A percentile compares a stretch with the other conserved stretches of the same genome.
phyloP scores from a whole-genome alignment of 2,113 vertebrate genomes.

The Ramphastos sulfuratus region DNA sequence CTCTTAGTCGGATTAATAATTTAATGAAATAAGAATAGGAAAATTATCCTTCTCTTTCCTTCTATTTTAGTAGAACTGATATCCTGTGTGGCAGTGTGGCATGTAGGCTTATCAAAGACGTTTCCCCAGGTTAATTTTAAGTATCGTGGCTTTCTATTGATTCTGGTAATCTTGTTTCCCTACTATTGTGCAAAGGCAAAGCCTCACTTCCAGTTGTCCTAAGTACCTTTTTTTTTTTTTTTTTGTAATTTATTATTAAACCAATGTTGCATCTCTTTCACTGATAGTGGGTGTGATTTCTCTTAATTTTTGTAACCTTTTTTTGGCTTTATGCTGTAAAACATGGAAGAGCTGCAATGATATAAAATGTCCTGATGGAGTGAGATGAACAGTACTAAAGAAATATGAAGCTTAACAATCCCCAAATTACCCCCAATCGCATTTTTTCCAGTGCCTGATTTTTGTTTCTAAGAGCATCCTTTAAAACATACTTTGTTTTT shows the following conservation, averaged over 20 bases:
- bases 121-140: neutral
- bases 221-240: neutral
- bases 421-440: neutral
- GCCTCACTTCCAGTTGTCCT: neutral
- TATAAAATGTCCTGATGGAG: neutral
- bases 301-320: neutral
- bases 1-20: neutral
- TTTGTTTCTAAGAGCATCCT: neutral
- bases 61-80: neutral
- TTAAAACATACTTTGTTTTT: neutral
- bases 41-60: neutral
- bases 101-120: neutral
- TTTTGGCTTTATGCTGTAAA: neutral
- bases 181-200: neutral
- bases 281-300: neutral
- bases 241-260: neutral
- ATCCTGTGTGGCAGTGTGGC: accelerated
- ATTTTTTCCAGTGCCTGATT: neutral
- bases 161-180: neutral
- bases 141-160: neutral
- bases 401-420: neutral
- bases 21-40: neutral
- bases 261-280: neutral
- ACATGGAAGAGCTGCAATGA: neutral
- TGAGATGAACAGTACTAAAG: neutral